Evolutionary conservation across 2,113 vertebrate species (phyloP), one percentile per base, ranked within the genome.

Genomic region (Tympanuchus pallidicinctus): DNA sequence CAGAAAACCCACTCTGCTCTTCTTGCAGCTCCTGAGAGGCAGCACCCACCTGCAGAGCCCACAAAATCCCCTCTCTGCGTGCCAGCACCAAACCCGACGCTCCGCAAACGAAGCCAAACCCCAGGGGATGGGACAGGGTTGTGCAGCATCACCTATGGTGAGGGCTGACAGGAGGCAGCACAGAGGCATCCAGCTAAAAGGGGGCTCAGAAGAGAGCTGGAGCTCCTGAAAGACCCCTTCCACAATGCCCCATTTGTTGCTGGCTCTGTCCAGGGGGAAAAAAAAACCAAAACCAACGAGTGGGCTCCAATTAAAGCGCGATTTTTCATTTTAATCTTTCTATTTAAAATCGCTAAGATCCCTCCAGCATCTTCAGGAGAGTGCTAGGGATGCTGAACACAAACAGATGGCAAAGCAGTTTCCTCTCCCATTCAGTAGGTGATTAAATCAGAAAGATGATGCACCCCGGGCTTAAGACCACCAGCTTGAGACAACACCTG

Each of bases 91-190:
- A 18, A 10, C 36, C 25, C 61, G 10, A 64, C 10, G 16, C 38
- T 32, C 28, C 36, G 34, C 36, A 54, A 56, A 15, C 0, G 1
- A 32, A 86, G 56, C 8, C 38, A 13, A 47, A 32, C 3, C 38
- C 38, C 24, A 6, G 67, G 63, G 40, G 66, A 77, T 13, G 36
- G 43, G 52, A 25, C 19, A 6, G 5, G 6, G 24, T 24, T 1
- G 8, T 17, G 25, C 40, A n/a, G 18, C 2, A 30, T 13, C 34
- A 70, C 66, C 42, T 1, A 0, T 0, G 6, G 76, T n/a, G 30
- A 38, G 48, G 15, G 28, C 32, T 79, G 67, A 43, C 24, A 36
- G 83, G 72, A 70, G 38, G 11, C 66, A 64, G 36, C 61, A 28
- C 5, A 7, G 61, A 17, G 36, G 61, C 25, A 40, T 28, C 24